A percentile compares a stretch with the other conserved stretches of the same genome.
Conservation (phyloP, 2,797 vertebrate species). For the Trachurus trachurus region DNA sequence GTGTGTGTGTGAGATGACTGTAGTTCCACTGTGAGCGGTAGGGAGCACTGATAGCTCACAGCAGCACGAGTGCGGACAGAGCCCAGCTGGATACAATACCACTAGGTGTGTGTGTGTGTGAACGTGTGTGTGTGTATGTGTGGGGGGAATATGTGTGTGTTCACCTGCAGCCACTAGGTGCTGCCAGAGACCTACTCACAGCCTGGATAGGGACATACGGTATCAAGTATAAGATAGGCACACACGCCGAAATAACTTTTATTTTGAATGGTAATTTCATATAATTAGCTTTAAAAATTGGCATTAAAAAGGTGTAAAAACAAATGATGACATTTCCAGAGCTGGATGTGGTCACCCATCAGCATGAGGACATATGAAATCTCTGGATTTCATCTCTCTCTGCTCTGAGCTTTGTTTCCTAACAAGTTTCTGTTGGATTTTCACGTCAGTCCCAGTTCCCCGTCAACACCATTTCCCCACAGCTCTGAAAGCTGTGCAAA, state of each 20-base stretch:
- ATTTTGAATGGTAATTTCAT: not conserved
- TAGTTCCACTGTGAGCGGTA: conserved; percentile 74
- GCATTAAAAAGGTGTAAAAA: not conserved
- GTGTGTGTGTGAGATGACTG: conserved; percentile 32
- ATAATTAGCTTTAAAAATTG: not conserved
- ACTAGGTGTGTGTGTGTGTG: conserved; percentile 20
- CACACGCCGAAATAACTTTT: not conserved
- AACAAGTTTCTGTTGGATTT: conserved; percentile 1
- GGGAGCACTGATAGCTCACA: conserved; percentile 76
- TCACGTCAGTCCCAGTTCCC: not conserved
- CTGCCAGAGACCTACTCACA: conserved; percentile 91
- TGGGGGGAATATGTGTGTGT: conserved; percentile 45
- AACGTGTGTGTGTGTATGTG: conserved; percentile 25
- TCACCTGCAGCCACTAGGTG: conserved; percentile 94
- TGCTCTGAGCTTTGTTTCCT: not conserved
- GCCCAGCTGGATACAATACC: conserved; percentile 45
- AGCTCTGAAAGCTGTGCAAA: conserved; percentile 5
- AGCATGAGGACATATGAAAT: not conserved
- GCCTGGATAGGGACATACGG: not conserved
- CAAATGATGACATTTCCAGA: not conserved
- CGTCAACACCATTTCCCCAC: not conserved
- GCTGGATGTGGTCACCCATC: not conserved
- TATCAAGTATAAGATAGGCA: not conserved
- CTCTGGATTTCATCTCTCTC: not conserved
- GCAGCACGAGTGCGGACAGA: conserved; percentile 52